A percentile compares a stretch with the other conserved stretches of the same genome.
These are phyloP conservation scores for Leptoteleia sp. DNA, from an alignment of 1,140 invertebrate species.

Conservation along the genomic window DNA sequence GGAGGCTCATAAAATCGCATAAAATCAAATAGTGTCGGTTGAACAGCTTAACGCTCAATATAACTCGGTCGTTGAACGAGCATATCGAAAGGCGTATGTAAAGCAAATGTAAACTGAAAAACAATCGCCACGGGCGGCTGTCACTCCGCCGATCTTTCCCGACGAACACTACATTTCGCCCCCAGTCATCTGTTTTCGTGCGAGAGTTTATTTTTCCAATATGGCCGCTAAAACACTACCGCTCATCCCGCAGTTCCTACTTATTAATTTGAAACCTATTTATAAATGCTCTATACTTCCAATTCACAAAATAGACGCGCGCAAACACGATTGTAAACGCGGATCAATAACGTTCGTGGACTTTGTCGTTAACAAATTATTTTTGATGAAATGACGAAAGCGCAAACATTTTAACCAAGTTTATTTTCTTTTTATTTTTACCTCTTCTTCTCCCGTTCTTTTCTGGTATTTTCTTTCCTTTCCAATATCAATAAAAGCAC, in stretches of 20 bases:
- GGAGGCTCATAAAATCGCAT: constrained; percentile 76
- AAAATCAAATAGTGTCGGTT: constrained; percentile 75
- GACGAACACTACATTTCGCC: constrained; percentile 67
- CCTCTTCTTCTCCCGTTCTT: too few species aligned
- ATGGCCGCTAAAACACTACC: constrained; percentile 77
- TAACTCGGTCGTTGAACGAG: constrained; percentile 78
- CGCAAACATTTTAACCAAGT: too few species aligned
- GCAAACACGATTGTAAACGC: constrained; percentile 48
- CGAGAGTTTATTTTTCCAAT: constrained; percentile 69
- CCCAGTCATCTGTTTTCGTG: constrained; percentile 77
- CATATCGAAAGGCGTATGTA: constrained; percentile 76
- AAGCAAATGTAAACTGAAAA: constrained; percentile 79
- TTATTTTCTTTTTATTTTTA: too few species aligned
- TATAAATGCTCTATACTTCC: constrained; percentile 69
- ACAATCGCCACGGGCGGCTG: constrained; percentile 77
- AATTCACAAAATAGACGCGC: constrained; percentile 56
- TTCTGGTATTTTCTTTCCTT: too few species aligned
- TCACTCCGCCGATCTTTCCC: constrained; percentile 76
- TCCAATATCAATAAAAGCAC: too few species aligned
- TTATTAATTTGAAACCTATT: constrained; percentile 77
- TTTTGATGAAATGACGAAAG: constrained; percentile 6
- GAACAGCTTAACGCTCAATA: constrained; percentile 72
- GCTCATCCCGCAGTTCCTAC: constrained; percentile 69
- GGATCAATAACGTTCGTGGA: constrained; percentile 54
- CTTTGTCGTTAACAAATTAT: constrained; percentile 39